phyloP scores from a whole-genome alignment of 2,113 vertebrate species.

The Haplochromis vanheusdeni region DNA sequence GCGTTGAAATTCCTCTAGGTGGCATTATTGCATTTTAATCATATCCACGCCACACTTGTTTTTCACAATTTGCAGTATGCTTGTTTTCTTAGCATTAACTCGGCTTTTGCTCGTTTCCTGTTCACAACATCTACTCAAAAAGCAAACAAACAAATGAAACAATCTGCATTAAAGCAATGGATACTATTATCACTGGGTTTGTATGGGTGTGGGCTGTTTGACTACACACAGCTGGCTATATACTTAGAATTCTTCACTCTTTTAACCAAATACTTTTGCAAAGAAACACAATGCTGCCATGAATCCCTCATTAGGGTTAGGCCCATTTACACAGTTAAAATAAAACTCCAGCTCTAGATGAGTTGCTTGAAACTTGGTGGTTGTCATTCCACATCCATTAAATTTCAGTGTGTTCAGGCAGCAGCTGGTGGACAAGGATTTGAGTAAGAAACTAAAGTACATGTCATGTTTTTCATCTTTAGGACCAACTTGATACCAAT shows the following conservation, averaged over 20 bases:
- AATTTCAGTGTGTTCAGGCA: neutral
- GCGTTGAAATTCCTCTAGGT: neutral
- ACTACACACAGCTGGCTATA: neutral
- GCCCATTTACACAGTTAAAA: neutral
- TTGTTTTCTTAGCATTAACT: neutral
- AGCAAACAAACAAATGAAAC: accelerated
- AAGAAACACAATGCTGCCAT: neutral
- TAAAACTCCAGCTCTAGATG: neutral
- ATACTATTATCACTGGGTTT: too few relatives aligned
- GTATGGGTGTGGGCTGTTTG: too few relatives aligned
- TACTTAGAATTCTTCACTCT: neutral
- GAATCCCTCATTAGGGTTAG: neutral
- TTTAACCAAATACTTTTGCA: neutral
- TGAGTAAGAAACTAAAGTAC: neutral
- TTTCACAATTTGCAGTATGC: neutral
- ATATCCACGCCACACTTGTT: accelerated
- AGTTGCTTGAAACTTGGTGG: neutral
- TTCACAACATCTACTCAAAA: neutral
- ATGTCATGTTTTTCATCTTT: neutral
- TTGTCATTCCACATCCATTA: neutral
- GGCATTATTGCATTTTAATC: neutral
- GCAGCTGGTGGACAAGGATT: neutral
- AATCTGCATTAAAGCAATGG: neutral
- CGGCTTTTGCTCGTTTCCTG: accelerated
- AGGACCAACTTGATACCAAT: neutral